A percentile compares a stretch with the other conserved stretches of the same genome.
Conservation (phyloP, 2,797 vertebrate species). For the Phoeniculus purpureus region DNA sequence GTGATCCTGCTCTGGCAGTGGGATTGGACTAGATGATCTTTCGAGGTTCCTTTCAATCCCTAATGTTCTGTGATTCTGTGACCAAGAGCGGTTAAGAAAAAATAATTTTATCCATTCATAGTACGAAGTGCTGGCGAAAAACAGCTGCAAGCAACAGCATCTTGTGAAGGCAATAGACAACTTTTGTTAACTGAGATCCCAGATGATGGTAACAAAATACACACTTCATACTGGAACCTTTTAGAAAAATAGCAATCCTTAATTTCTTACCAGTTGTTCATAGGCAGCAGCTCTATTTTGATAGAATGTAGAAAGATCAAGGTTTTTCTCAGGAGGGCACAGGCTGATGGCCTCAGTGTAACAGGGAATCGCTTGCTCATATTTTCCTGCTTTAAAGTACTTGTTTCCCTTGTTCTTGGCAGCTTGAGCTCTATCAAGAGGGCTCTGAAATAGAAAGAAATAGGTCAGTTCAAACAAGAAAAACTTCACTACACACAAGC, state of each 20-base stretch:
- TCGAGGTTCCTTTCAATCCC: too few species aligned
- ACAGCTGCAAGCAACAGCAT: not conserved
- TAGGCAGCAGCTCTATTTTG: slow-evolving; percentile 98
- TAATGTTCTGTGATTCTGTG: too few species aligned
- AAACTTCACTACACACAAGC: not conserved
- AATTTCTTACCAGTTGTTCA: slow-evolving; percentile 90
- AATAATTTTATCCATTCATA: not conserved
- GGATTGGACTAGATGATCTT: too few species aligned
- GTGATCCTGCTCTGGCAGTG: too few species aligned
- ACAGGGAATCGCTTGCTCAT: slow-evolving; percentile 96
- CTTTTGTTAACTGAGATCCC: not conserved
- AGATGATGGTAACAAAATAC: too few species aligned
- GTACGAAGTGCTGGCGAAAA: not conserved
- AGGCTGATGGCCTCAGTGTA: slow-evolving; percentile 95
- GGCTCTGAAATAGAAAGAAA: slow-evolving; percentile 81
- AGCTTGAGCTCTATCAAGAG: slow-evolving; percentile 92
- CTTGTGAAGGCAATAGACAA: not conserved
- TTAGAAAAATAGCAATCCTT: not conserved
- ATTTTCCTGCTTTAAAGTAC: slow-evolving; percentile 97
- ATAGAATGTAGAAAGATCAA: slow-evolving; percentile 96
- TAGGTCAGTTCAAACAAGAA: slow-evolving; percentile 7
- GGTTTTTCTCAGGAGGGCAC: slow-evolving; percentile 91
- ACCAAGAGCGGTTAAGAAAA: not conserved
- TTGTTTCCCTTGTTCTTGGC: slow-evolving; percentile 99
- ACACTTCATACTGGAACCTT: not conserved